Evolutionary conservation across 2,113 vertebrate species (phyloP).

Genomic region (Martes martes): DNA sequence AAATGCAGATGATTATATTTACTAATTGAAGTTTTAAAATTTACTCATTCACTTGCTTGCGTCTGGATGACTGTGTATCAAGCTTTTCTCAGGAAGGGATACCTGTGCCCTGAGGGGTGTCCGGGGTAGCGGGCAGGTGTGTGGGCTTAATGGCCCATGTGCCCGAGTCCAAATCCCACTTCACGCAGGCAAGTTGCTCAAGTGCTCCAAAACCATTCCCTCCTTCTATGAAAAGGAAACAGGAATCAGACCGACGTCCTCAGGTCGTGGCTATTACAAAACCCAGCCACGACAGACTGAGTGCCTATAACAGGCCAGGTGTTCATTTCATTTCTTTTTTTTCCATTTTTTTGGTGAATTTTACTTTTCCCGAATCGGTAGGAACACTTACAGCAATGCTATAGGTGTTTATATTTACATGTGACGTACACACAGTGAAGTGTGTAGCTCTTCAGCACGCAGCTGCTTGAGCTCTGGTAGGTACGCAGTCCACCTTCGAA

Average conservation of each 20-base stretch:
- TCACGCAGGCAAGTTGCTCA: neutral
- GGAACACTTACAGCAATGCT: neutral
- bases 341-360: neutral
- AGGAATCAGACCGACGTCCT: neutral
- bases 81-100: neutral
- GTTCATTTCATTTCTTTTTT: neutral
- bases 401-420: neutral
- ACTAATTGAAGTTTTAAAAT: neutral
- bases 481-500: neutral
- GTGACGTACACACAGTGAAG: neutral
- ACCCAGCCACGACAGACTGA: neutral
- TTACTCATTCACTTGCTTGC: neutral
- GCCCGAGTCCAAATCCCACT: neutral
- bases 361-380: neutral
- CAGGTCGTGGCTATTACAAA: neutral
- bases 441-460: neutral
- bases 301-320: neutral
- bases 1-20: neutral
- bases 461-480: neutral
- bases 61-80: neutral
- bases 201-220: neutral
- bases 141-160: neutral
- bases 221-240: neutral
- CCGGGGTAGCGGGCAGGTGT: neutral
- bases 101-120: neutral